These are phyloP conservation scores for Eulacestoma nigropectus DNA, from an alignment of 2,113 vertebrate species.

Conservation along the genomic window DNA sequence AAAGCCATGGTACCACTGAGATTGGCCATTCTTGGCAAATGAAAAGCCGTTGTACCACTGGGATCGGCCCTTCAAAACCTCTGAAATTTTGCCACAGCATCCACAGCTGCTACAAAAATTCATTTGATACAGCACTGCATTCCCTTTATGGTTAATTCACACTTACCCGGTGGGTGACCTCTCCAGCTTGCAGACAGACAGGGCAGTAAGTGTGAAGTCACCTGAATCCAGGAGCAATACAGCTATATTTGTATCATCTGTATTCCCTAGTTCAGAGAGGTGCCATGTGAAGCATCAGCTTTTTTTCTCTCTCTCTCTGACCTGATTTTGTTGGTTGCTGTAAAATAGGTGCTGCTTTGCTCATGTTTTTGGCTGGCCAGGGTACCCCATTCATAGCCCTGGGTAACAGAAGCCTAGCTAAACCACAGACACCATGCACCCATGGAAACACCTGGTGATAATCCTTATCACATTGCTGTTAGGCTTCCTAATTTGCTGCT, in stretches of 20 bases:
- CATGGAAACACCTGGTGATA: background rate
- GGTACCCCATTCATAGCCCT: background rate
- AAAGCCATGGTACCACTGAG: background rate
- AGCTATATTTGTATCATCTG: background rate
- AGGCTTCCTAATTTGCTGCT: background rate
- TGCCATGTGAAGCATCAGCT: background rate
- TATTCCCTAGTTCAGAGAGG: background rate
- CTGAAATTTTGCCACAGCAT: background rate
- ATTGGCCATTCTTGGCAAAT: background rate
- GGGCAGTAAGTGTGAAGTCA: background rate
- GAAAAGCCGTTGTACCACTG: background rate
- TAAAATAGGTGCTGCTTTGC: background rate
- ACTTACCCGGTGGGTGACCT: background rate
- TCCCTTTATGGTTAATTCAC: conserved; percentile 14
- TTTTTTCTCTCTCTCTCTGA: background rate
- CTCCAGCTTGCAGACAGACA: background rate
- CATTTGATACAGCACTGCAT: background rate
- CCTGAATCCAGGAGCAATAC: background rate
- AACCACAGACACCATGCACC: background rate
- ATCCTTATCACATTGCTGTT: background rate
- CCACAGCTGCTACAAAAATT: conserved; percentile 26
- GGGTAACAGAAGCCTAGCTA: background rate
- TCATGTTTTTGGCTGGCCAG: background rate
- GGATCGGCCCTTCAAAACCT: background rate
- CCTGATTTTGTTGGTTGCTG: background rate